These are phyloP conservation scores for Scaptomyza cyrtandrae DNA, from an alignment of 2,888 invertebrate genomes.

Conservation along the genomic window DNA sequence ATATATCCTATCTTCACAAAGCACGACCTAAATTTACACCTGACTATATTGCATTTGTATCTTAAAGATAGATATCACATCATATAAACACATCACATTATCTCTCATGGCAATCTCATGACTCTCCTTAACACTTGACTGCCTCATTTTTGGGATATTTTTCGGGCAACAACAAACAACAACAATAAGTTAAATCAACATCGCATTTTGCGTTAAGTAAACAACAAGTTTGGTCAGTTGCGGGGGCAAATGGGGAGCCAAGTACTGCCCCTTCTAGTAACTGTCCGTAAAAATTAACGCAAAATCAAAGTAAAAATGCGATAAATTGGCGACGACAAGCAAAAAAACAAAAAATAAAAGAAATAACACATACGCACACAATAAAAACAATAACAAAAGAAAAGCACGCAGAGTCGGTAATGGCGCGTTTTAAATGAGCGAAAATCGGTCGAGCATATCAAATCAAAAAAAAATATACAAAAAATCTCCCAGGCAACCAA, in stretches of 20 bases:
- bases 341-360: conserved; percentile 19
- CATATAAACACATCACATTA: conserved; percentile 43
- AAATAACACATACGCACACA: conserved; percentile 13
- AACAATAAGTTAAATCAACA: conserved; percentile 49
- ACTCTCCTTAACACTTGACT: conserved; percentile 65
- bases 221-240: conserved; percentile 31
- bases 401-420: conserved; percentile 22
- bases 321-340: conserved; percentile 78
- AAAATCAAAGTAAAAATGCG: conserved; percentile 79
- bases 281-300: conserved; percentile 74
- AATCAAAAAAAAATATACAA: conserved; percentile 69
- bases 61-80: conserved; percentile 50
- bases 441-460: conserved; percentile 80
- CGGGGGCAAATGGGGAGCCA: background rate
- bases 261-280: background rate
- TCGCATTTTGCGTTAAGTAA: conserved; percentile 67
- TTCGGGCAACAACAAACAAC: conserved; percentile 8
- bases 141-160: conserved; percentile 36
- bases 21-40: no score
- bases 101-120: conserved; percentile 46
- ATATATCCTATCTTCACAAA: no score
- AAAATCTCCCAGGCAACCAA: conserved; percentile 67
- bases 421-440: conserved; percentile 74
- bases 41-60: no score
- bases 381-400: conserved; percentile 49